A percentile compares a stretch with the other conserved stretches of the same genome.
Evolutionary conservation across 2,888 invertebrate species (phyloP).

Genomic region (Conops quadrifasciatus): DNA sequence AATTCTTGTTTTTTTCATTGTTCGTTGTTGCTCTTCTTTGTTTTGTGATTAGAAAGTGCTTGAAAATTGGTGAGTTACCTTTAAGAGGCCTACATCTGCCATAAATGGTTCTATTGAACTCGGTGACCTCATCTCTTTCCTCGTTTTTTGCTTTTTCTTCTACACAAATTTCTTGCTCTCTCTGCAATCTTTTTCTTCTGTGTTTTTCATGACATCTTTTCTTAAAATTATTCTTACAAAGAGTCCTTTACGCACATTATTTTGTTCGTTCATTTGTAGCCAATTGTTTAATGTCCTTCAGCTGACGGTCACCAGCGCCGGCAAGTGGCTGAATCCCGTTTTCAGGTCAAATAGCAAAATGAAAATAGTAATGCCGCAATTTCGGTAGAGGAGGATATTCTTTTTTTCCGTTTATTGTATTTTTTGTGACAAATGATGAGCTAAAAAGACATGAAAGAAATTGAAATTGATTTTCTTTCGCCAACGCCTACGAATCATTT

Average conservation of each 20-base stretch:
- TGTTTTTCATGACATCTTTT: neutral
- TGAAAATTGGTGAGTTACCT: constrained; percentile 26
- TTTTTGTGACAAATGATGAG: neutral
- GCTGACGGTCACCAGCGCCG: neutral
- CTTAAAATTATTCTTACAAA: neutral
- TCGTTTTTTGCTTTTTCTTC: neutral
- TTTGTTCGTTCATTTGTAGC: constrained; percentile 1
- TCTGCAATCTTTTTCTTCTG: constrained; percentile 1
- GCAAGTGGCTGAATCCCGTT: neutral
- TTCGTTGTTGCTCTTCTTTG: neutral
- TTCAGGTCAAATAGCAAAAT: neutral
- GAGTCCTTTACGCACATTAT: constrained; percentile 1
- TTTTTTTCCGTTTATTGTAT: neutral
- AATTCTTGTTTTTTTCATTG: neutral
- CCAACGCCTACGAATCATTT: neutral
- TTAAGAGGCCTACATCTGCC: neutral
- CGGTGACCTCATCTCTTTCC: neutral
- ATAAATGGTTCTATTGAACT: constrained; percentile 23
- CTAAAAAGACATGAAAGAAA: neutral
- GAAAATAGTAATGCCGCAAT: too few species aligned
- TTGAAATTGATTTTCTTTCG: neutral
- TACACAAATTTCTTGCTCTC: neutral
- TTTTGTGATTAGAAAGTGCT: constrained; percentile 39
- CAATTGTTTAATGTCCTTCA: constrained; percentile 22
- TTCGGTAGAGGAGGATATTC: too few species aligned